phyloP scores from a whole-genome alignment of 2,113 vertebrate species.

The Chiloscyllium plagiosum region DNA sequence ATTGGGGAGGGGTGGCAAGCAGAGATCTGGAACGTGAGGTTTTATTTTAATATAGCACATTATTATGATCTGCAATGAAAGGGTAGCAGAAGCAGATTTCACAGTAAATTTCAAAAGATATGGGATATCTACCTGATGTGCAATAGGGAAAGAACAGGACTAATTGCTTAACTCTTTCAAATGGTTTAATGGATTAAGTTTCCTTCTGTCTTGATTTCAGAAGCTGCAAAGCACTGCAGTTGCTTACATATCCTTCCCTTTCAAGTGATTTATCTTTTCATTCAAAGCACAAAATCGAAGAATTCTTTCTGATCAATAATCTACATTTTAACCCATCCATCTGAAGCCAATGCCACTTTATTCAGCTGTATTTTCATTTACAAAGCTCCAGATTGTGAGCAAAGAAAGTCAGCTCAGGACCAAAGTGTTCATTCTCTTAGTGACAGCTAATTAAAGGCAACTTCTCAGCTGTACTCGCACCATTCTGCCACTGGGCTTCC shows the following conservation, averaged over 20 bases:
- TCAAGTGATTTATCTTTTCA: not conserved
- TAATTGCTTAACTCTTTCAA: not conserved
- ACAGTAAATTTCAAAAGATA: not conserved
- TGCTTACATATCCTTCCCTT: not conserved
- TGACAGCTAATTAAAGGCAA: slow-evolving; percentile 24
- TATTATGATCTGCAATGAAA: not conserved
- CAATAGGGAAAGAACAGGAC: not conserved
- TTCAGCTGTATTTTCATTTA: not conserved
- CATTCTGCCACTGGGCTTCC: not conserved
- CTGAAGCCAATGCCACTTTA: not conserved
- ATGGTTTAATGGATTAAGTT: not conserved
- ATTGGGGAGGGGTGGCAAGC: too few species aligned
- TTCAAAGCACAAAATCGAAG: not conserved
- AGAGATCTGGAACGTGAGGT: not conserved
- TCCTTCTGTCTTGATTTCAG: not conserved
- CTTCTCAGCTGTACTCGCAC: not conserved
- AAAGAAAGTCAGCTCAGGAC: not conserved
- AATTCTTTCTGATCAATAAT: not conserved
- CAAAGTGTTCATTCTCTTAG: not conserved
- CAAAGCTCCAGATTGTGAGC: not conserved
- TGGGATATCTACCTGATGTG: not conserved
- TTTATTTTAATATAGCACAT: not conserved
- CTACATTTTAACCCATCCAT: not conserved
- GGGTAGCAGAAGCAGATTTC: not conserved
- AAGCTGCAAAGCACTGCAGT: not conserved